phyloP scores from a whole-genome alignment of 1,140 invertebrate species.

The Euwallacea fornicatus region DNA sequence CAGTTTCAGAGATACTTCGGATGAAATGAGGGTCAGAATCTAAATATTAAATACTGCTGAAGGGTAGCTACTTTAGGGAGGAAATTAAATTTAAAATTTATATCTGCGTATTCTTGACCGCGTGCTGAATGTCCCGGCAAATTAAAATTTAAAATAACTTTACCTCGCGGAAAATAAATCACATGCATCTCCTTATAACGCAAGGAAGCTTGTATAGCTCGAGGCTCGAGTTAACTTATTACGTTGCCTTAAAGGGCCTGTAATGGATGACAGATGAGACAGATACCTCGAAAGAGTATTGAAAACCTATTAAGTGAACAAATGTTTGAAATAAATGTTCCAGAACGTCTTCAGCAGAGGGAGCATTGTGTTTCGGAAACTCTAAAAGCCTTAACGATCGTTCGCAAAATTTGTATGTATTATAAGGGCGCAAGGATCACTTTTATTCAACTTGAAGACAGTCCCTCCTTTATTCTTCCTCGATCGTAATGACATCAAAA shows the following conservation, averaged over 20 bases:
- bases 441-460: conserved; percentile 10
- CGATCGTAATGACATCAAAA: conserved; percentile 9
- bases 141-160: conserved; percentile 18
- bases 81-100: conserved; percentile 23
- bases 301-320: conserved; percentile 12
- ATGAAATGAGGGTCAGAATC: background rate
- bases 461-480: conserved; percentile 5
- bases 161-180: no score
- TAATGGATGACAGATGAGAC: conserved; percentile 1
- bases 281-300: conserved; percentile 9
- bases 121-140: conserved; percentile 11
- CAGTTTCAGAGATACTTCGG: no score
- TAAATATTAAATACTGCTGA: conserved; percentile 5
- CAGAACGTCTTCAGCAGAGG: conserved; percentile 5
- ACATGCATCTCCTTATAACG: no score
- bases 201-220: no score
- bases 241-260: background rate
- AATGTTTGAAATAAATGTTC: conserved; percentile 13
- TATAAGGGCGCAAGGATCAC: conserved; percentile 12
- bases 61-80: background rate
- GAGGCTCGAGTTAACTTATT: background rate
- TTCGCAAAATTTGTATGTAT: conserved; percentile 21
- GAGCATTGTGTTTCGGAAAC: conserved; percentile 16
- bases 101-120: conserved; percentile 11
- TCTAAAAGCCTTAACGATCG: conserved; percentile 17